Evolutionary conservation across 2,888 invertebrate species (phyloP).

Genomic region (Tupiocoris notatus): DNA sequence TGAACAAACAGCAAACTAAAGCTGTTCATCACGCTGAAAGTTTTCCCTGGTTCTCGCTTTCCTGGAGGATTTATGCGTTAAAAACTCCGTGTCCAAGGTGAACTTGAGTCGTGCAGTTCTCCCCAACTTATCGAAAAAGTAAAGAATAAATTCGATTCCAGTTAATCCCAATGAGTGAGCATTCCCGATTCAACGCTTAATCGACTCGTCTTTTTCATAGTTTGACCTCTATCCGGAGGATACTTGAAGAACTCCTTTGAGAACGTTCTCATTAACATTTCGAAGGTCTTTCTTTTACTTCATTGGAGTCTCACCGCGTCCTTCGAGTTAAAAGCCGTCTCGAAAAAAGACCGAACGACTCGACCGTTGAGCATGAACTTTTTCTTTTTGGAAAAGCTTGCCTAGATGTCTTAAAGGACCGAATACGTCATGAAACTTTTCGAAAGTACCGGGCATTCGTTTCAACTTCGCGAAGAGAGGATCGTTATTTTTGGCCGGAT

Average conservation of each 20-base stretch:
- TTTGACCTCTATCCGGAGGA: background rate
- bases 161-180: too few species aligned
- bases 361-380: constrained; percentile 19
- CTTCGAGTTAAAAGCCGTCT: constrained; percentile 10
- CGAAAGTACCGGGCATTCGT: constrained; percentile 12
- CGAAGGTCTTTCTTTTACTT: constrained; percentile 23
- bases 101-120: too few species aligned
- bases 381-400: constrained; percentile 14
- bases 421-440: constrained; percentile 31
- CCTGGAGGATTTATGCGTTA: too few species aligned
- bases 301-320: background rate
- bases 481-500: constrained; percentile 21
- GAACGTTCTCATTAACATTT: constrained; percentile 31
- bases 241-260: constrained; percentile 2
- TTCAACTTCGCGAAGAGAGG: constrained; percentile 19
- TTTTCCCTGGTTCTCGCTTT: too few species aligned
- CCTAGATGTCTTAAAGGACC: constrained; percentile 22
- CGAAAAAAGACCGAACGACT: background rate
- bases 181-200: too few species aligned
- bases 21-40: too few species aligned
- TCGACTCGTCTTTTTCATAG: background rate
- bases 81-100: too few species aligned
- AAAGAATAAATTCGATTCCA: too few species aligned
- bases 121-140: too few species aligned
- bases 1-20: too few species aligned